These are phyloP conservation scores for Pogonus chalceus DNA, from an alignment of 1,140 invertebrate genomes.

Conservation along the genomic window DNA sequence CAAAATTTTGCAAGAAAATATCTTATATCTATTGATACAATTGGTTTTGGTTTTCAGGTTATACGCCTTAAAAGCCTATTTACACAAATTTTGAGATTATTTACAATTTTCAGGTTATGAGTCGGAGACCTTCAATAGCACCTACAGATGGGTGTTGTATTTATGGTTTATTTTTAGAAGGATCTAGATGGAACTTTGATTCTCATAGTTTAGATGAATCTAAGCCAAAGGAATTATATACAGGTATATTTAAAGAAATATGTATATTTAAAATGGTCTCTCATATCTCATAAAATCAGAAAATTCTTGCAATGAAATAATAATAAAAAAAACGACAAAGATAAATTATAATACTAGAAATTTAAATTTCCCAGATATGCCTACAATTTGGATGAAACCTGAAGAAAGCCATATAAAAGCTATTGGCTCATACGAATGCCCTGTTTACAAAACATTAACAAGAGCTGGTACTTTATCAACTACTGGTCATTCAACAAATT, in stretches of 20 bases:
- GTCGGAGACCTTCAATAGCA: slow-evolving; percentile 33
- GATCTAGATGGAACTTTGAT: slow-evolving; percentile 53
- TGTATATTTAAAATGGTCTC: too few relatives aligned
- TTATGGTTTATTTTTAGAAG: slow-evolving; percentile 63
- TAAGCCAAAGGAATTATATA: slow-evolving; percentile 51
- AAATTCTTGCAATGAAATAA: too few relatives aligned
- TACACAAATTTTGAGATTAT: not conserved
- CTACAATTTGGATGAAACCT: slow-evolving; percentile 48
- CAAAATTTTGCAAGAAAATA: slow-evolving; percentile 75
- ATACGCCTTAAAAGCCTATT: not conserved
- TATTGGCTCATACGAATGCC: slow-evolving; percentile 51
- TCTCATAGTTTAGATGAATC: slow-evolving; percentile 45
- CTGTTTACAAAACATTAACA: slow-evolving; percentile 63
- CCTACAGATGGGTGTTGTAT: slow-evolving; percentile 60
- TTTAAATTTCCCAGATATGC: too few relatives aligned
- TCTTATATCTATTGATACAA: slow-evolving; percentile 64
- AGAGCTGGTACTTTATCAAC: slow-evolving; percentile 60
- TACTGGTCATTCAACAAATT: slow-evolving; percentile 75
- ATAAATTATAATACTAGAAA: too few relatives aligned
- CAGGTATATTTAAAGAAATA: slow-evolving; percentile 42
- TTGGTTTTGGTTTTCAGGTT: slow-evolving; percentile 59
- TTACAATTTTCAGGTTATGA: slow-evolving; percentile 35
- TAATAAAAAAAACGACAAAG: too few relatives aligned
- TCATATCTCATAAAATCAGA: too few relatives aligned
- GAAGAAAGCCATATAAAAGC: slow-evolving; percentile 41